phyloP scores from a whole-genome alignment of 2,888 invertebrate species.

The Disparrhopalites patrizii region DNA sequence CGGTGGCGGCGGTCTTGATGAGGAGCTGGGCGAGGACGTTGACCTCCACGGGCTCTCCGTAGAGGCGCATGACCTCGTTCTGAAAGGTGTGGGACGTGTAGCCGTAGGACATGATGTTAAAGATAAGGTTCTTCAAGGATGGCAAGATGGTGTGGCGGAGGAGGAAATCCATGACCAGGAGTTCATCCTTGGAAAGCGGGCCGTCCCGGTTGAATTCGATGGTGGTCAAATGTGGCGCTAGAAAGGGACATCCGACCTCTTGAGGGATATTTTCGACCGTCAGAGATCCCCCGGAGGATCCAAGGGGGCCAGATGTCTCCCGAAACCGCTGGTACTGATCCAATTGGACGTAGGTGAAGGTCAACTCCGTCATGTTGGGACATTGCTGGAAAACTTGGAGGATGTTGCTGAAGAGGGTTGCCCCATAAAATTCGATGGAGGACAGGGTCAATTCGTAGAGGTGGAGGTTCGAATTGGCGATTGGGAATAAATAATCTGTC shows the following conservation, averaged over 20 bases:
- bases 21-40: neutral
- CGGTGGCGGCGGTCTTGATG: neutral
- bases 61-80: neutral
- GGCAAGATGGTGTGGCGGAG: neutral
- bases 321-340: neutral
- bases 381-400: slow-evolving; percentile 4
- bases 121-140: neutral
- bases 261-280: too few species aligned
- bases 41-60: neutral
- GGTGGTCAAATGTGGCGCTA: neutral
- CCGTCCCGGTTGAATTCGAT: slow-evolving; percentile 12
- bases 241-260: too few species aligned
- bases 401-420: slow-evolving; percentile 6
- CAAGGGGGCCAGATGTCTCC: neutral
- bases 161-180: slow-evolving; percentile 10
- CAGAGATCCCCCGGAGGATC: too few species aligned
- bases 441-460: neutral
- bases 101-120: slow-evolving; percentile 13
- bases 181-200: slow-evolving; percentile 5
- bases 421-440: slow-evolving; percentile 15
- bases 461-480: neutral
- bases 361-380: slow-evolving; percentile 10
- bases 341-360: neutral
- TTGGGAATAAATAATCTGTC: neutral
- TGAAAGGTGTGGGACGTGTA: neutral